These are phyloP conservation scores for Pinna nobilis DNA, from an alignment of 1,140 invertebrate species.

Conservation along the genomic window DNA sequence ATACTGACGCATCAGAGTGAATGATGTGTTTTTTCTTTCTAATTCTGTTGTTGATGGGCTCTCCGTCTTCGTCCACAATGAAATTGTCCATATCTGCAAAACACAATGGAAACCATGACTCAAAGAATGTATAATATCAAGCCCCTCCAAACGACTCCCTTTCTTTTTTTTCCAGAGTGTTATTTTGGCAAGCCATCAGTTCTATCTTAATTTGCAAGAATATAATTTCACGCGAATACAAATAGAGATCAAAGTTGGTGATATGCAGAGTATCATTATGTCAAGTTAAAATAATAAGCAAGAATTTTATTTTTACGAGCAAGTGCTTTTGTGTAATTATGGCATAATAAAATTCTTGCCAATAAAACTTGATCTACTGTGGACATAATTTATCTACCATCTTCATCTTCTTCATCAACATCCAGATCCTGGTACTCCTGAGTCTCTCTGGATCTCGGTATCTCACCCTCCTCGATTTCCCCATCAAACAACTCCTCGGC, in stretches of 20 bases:
- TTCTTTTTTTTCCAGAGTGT: too few species aligned
- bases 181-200: too few species aligned
- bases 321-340: too few species aligned
- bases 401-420: constrained; percentile 72
- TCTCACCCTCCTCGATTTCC: constrained; percentile 81
- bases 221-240: background rate
- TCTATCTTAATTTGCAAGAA: background rate
- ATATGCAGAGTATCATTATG: too few species aligned
- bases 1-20: constrained; percentile 90
- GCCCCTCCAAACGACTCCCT: too few species aligned
- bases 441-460: constrained; percentile 78
- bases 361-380: background rate
- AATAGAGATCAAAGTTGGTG: background rate
- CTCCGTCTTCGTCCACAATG: constrained; percentile 97
- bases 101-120: constrained; percentile 8
- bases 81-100: constrained; percentile 92
- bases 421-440: constrained; percentile 73
- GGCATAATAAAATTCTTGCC: too few species aligned
- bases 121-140: too few species aligned
- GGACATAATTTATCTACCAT: constrained; percentile 54
- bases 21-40: constrained; percentile 85
- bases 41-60: constrained; percentile 90
- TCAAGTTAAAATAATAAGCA: too few species aligned
- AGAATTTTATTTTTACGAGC: too few species aligned
- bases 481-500: constrained; percentile 89